These are phyloP conservation scores for Coleophora flavipennella DNA, from an alignment of 2,888 invertebrate species.

Conservation along the genomic window DNA sequence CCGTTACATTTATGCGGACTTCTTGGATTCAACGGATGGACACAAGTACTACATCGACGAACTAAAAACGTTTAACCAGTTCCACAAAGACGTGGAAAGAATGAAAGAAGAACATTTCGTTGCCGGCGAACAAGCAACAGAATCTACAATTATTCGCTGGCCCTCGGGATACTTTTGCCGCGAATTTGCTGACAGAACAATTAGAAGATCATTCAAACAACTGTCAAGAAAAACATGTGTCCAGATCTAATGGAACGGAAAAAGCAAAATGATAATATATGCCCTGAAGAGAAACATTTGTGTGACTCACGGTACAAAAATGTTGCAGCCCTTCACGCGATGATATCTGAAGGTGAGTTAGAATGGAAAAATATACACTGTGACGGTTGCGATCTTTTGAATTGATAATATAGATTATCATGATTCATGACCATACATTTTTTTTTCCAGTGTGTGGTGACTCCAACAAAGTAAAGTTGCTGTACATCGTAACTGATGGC, in stretches of 20 bases:
- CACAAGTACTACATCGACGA: constrained; percentile 17
- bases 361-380: constrained; percentile 7
- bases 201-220: constrained; percentile 7
- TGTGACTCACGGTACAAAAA: no score
- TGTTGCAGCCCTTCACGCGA: no score
- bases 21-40: constrained; percentile 18
- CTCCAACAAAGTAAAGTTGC: constrained; percentile 20
- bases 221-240: no score
- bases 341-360: no score
- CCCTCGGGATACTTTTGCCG: constrained; percentile 24
- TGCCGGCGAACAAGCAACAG: constrained; percentile 9
- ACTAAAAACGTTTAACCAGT: constrained; percentile 19
- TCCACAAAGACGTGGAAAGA: constrained; percentile 19
- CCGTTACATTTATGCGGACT: constrained; percentile 23
- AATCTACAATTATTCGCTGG: constrained; percentile 23
- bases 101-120: constrained; percentile 14
- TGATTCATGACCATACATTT: no score
- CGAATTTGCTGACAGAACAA: constrained; percentile 20
- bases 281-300: no score
- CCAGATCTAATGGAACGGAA: no score
- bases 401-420: constrained; percentile 11
- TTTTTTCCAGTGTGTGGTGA: no score
- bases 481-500: constrained; percentile 30
- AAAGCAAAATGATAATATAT: no score
- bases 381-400: constrained; percentile 5